A percentile compares a stretch with the other conserved stretches of the same genome.
These are phyloP conservation scores for Odocoileus hemionus DNA, from an alignment of 2,113 vertebrate species.

Conservation along the genomic window DNA sequence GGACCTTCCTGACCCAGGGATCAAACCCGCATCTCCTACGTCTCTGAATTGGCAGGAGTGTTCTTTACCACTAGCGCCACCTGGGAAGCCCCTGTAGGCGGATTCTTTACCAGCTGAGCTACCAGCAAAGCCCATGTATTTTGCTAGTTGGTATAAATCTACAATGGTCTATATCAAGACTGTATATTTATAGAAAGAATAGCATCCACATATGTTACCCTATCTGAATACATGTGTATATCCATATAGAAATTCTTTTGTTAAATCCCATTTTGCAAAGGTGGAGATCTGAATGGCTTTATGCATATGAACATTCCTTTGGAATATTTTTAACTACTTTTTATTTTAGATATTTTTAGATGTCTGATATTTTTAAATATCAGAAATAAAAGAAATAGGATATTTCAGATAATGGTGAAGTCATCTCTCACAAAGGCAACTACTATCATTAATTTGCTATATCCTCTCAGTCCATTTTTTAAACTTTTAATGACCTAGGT, in stretches of 20 bases:
- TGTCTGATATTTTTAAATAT: too few species aligned
- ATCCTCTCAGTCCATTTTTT: neutral
- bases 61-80: neutral
- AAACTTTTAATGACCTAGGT: neutral
- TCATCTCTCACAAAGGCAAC: neutral
- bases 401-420: neutral
- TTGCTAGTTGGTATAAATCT: conserved; percentile 5
- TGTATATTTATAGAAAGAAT: conserved; percentile 6
- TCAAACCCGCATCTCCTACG: neutral
- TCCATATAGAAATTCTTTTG: neutral
- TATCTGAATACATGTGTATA: neutral
- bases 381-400: neutral
- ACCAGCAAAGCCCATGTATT: neutral
- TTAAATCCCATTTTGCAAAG: neutral
- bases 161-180: neutral
- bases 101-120: neutral
- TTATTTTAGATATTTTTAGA: neutral
- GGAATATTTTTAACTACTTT: neutral
- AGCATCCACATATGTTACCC: neutral
- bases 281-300: neutral
- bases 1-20: neutral
- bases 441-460: neutral
- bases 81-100: neutral
- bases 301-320: neutral
- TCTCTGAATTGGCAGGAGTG: neutral